These are phyloP conservation scores for Pseudorhiza aurosa DNA, from an alignment of 30 jellyfish, hydroid and myxozoan species.

Conservation along the genomic window DNA sequence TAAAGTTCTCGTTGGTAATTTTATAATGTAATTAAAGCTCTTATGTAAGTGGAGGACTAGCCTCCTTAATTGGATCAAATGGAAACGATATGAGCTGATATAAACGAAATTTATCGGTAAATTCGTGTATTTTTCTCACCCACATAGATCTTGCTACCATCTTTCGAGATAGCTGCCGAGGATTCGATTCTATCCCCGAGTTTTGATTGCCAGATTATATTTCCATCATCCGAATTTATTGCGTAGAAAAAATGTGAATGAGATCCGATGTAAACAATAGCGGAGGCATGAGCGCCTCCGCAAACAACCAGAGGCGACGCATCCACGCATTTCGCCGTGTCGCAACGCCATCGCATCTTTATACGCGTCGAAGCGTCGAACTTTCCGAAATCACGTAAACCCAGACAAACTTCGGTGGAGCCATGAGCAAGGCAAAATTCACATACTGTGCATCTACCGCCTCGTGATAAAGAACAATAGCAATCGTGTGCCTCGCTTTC, in stretches of 20 bases:
- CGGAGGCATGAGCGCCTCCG: constrained; percentile 31
- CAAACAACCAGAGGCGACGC: constrained; percentile 88
- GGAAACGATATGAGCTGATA: too few species aligned
- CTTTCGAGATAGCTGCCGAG: constrained; percentile 76
- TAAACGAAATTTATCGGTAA: too few species aligned
- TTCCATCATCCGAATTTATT: constrained; percentile 50
- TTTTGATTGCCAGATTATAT: constrained; percentile 54
- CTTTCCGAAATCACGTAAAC: background rate
- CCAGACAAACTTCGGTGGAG: background rate
- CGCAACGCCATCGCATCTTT: constrained; percentile 15
- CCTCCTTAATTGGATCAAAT: too few species aligned
- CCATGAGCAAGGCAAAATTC: constrained; percentile 29
- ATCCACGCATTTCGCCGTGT: constrained; percentile 78
- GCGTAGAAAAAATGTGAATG: constrained; percentile 75
- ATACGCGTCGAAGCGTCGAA: background rate
- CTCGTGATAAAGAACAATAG: constrained; percentile 37
- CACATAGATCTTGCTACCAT: constrained; percentile 63
- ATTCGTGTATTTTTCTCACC: too few species aligned
- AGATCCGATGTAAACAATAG: constrained; percentile 83
- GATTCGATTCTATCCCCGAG: constrained; percentile 88
- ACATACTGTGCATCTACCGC: constrained; percentile 12
- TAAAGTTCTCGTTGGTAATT: too few species aligned
- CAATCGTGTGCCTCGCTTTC: background rate
- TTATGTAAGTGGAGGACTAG: too few species aligned
- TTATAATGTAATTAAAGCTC: too few species aligned